phyloP scores from a whole-genome alignment of 2,113 vertebrate species.

The Lota lota region DNA sequence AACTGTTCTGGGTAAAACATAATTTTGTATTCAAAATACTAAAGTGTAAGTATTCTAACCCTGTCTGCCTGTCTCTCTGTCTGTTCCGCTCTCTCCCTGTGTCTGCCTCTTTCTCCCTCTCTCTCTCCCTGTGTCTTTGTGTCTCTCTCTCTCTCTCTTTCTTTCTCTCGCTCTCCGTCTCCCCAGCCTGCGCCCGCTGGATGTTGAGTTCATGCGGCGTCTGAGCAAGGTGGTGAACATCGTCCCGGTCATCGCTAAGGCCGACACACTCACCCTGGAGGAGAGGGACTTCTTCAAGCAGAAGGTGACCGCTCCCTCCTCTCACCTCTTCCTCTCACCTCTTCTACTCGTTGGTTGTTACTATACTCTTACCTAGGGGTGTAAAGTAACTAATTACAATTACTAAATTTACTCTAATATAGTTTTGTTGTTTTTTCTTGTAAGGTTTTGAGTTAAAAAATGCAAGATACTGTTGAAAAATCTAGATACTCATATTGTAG shows the following conservation, averaged over 20 bases:
- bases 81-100: not conserved
- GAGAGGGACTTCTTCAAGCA: conserved; percentile 96
- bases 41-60: too few relatives aligned
- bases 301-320: conserved; percentile 71
- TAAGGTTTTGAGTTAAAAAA: too few relatives aligned
- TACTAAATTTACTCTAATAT: too few relatives aligned
- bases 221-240: conserved; percentile 99
- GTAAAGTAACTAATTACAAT: too few relatives aligned
- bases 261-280: conserved; percentile 94
- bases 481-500: too few relatives aligned
- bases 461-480: too few relatives aligned
- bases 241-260: conserved; percentile 95
- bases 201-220: conserved; percentile 98
- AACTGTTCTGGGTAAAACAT: too few relatives aligned
- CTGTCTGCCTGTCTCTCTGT: not conserved
- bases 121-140: not conserved
- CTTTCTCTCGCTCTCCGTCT: not conserved
- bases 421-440: too few relatives aligned
- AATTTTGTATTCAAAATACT: too few relatives aligned
- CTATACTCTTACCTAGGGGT: too few relatives aligned
- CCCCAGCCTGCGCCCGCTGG: conserved; percentile 88
- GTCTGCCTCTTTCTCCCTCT: not conserved
- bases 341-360: not conserved
- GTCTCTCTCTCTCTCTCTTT: not conserved
- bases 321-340: not conserved